These are phyloP conservation scores for Platypus cylindrus DNA, from an alignment of 2,888 invertebrate genomes.

Conservation along the genomic window DNA sequence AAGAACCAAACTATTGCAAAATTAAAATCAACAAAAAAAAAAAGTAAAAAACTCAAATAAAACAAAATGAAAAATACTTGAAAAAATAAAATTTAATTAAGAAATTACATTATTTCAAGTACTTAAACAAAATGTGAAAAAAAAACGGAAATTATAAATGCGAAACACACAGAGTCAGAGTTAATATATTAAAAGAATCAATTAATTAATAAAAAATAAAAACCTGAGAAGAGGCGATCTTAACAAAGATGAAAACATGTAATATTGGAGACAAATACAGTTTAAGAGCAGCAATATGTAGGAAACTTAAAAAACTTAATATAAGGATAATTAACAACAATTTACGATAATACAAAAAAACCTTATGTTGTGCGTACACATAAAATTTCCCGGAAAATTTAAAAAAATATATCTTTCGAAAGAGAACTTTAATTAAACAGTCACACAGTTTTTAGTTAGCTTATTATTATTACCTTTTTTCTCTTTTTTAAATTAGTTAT, in stretches of 20 bases:
- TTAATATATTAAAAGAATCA: constrained; percentile 19
- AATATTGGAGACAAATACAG: constrained; percentile 8
- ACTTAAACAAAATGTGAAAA: no score
- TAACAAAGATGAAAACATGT: constrained; percentile 10
- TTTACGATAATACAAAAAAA: constrained; percentile 2
- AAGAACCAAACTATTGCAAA: constrained; percentile 17
- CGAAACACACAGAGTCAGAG: no score
- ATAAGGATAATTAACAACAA: constrained; percentile 16
- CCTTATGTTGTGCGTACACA: constrained; percentile 28
- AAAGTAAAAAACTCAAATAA: no score
- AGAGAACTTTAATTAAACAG: constrained; percentile 46
- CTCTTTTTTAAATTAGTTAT: no score
- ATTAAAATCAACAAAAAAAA: no score
- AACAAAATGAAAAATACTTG: constrained; percentile 22
- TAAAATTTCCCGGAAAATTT: constrained; percentile 24
- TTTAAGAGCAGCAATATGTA: constrained; percentile 5
- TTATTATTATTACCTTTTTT: no score
- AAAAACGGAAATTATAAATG: constrained; percentile 22
- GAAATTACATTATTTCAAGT: constrained; percentile 21
- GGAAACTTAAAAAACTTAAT: constrained; percentile 16
- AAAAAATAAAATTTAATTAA: constrained; percentile 27
- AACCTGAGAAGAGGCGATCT: constrained; percentile 27
- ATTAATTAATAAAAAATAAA: constrained; percentile 21
- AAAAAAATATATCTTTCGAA: constrained; percentile 37
- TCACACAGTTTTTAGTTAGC: constrained; percentile 31